A percentile compares a stretch with the other conserved stretches of the same genome.
phyloP scores from a whole-genome alignment of 2,888 invertebrate genomes.

The Operophtera brumata region DNA sequence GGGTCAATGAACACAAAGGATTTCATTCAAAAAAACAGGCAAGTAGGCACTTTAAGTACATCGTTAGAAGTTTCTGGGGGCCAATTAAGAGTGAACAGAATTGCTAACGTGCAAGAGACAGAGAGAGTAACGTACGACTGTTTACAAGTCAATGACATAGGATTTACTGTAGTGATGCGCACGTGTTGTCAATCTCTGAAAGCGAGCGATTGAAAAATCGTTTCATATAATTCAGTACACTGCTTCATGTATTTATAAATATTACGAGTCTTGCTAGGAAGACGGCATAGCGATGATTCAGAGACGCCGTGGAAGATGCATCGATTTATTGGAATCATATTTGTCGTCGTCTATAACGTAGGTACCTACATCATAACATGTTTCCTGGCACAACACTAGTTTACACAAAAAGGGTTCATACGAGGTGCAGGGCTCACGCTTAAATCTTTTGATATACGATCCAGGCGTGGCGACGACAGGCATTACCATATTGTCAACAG shows the following conservation, averaged over 20 bases:
- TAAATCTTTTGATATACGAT: slow-evolving; percentile 41
- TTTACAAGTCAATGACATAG: slow-evolving; percentile 17
- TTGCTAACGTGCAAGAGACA: slow-evolving; percentile 15
- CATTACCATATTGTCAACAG: slow-evolving; percentile 34
- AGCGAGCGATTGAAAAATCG: background rate
- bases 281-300: too few relatives aligned
- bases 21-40: slow-evolving; percentile 8
- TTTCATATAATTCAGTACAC: too few relatives aligned
- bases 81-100: slow-evolving; percentile 10
- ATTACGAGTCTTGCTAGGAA: too few relatives aligned
- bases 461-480: slow-evolving; percentile 22
- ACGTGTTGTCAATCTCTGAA: background rate
- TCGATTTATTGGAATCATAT: too few relatives aligned
- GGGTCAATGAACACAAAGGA: slow-evolving; percentile 6
- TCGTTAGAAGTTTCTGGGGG: slow-evolving; percentile 9
- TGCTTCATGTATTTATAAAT: too few relatives aligned
- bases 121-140: slow-evolving; percentile 18
- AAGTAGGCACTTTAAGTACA: background rate
- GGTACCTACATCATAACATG: too few relatives aligned
- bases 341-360: too few relatives aligned
- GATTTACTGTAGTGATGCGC: background rate
- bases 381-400: slow-evolving; percentile 1
- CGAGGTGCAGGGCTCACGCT: slow-evolving; percentile 26
- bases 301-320: too few relatives aligned
- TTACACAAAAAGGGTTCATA: slow-evolving; percentile 11